Evolutionary conservation across 30 jellyfish, hydroid and myxozoan genomes (phyloP), one percentile per base, ranked within the genome.

Genomic region (Aurelia sp.): DNA sequence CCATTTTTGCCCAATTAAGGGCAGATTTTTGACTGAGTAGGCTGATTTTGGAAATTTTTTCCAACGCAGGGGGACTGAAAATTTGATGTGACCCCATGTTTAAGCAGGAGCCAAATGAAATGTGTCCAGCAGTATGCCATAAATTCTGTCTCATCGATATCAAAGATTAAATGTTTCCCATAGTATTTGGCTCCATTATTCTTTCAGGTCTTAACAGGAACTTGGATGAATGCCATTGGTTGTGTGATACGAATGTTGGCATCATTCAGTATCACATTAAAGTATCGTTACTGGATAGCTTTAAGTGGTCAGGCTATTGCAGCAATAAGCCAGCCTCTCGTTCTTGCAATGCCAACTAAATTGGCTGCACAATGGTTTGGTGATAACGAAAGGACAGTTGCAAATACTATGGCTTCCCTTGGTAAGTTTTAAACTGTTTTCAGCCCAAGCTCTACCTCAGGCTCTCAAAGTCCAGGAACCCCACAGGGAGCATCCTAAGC

Each of bases 341-440:
- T 90, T 19, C 69, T 95, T 13, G 89, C 99, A 18, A 95, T 95
- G 91, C 99, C 99, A 27, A 95, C 99, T 10, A 95, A 95, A 73
- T 51, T 95, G 19, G 97, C 99, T 8, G 99, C 99, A 2, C 71
- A 84, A 31, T 95, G 99, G 99, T 95, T 95, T 68, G 99, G 97
- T n/a, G 99, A 95, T 63, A 89, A 90, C 21, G 99, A 95, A 67
- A 74, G 99, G 61, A 95, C 99, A 24, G 40, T 88, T 17, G 99
- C 99, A 10, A 95, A 95, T 76, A 90, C 99, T 1, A 83, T 95
- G 73, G 97, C 97, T 30, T 84, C 97, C 12, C 51, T 95, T 74
- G 89, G 99, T 95, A 81, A 82, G 91, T 79, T 21, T 17, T 38
- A 22, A 17, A 52, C 18, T 7, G 8, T 82, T 3, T 13, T 11